phyloP scores from a whole-genome alignment of 2,113 vertebrate species.

The Saguinus imperator region DNA sequence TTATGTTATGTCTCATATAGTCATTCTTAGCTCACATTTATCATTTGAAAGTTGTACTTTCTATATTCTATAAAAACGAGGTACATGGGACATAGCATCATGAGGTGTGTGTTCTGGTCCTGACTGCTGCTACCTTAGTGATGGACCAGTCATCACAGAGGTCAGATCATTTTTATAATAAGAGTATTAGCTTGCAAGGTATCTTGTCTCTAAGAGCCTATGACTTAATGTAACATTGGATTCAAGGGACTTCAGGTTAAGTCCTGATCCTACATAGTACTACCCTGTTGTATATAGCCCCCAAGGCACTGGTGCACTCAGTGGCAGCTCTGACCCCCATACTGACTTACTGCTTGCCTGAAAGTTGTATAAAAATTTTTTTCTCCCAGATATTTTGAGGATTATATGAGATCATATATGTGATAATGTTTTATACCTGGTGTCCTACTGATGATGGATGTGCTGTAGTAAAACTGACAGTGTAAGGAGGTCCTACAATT shows the following conservation, averaged over 20 bases:
- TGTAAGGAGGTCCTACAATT: background rate
- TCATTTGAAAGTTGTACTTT: background rate
- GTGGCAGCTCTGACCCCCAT: background rate
- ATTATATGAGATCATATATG: background rate
- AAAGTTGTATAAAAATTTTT: background rate
- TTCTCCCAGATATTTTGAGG: background rate
- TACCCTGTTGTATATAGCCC: accelerated
- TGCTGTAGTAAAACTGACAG: background rate
- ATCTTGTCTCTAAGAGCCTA: background rate
- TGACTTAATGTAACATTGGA: background rate
- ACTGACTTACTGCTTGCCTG: background rate
- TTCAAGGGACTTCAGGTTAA: no score
- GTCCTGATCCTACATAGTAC: background rate
- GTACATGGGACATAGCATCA: background rate
- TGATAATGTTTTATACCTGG: background rate
- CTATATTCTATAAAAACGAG: background rate
- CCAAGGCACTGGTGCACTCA: accelerated
- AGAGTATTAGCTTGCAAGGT: background rate
- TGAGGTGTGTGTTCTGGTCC: background rate
- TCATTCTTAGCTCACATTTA: background rate
- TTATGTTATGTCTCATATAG: background rate
- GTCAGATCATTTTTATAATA: background rate
- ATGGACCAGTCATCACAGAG: background rate
- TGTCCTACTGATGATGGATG: background rate
- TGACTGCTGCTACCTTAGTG: background rate